phyloP scores from a whole-genome alignment of 2,113 vertebrate species.

The Pseudonaja textilis region DNA sequence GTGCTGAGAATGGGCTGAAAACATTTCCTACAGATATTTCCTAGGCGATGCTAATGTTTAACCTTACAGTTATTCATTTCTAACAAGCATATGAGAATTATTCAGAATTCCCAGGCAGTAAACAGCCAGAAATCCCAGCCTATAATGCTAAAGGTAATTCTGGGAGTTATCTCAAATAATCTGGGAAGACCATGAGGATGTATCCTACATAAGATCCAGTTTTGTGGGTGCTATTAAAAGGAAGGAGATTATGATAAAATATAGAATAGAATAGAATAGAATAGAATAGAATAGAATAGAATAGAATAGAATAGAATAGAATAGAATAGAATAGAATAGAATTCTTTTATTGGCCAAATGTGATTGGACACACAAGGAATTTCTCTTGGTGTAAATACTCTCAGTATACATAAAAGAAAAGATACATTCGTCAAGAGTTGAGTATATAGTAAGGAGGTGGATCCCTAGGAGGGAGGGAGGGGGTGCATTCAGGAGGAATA shows the following conservation, averaged over 20 bases:
- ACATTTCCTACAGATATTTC: conserved; percentile 19
- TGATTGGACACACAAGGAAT: too few relatives aligned
- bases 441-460: neutral
- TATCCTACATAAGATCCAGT: neutral
- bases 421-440: too few relatives aligned
- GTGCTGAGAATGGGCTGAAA: neutral
- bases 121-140: neutral
- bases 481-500: neutral
- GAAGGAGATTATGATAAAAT: neutral
- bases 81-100: neutral
- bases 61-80: neutral
- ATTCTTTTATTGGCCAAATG: too few relatives aligned
- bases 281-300: too few relatives aligned
- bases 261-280: too few relatives aligned
- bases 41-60: neutral
- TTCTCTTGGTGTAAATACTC: too few relatives aligned
- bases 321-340: too few relatives aligned
- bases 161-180: neutral
- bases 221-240: neutral
- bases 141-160: neutral
- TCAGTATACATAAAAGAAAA: too few relatives aligned
- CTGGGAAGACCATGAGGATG: neutral
- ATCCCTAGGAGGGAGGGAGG: neutral
- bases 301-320: too few relatives aligned
- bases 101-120: neutral